phyloP scores from a whole-genome alignment of 2,113 vertebrate genomes.

The Scatophagus argus region DNA sequence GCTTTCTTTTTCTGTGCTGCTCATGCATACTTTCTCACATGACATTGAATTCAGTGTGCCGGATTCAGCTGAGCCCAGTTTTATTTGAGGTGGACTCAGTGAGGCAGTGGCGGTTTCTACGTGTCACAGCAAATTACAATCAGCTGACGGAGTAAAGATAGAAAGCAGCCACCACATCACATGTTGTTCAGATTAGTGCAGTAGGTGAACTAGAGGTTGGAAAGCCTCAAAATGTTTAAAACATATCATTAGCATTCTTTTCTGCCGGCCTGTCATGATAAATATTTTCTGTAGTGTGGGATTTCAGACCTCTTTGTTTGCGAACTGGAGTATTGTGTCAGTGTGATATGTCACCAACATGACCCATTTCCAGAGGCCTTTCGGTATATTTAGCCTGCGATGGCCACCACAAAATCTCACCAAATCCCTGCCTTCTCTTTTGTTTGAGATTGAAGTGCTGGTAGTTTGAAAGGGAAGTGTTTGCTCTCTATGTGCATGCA shows the following conservation, averaged over 20 bases:
- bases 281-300: slow-evolving; percentile 4
- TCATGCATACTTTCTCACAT: slow-evolving; percentile 1
- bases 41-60: slow-evolving; percentile 17
- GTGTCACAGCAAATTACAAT: slow-evolving; percentile 54
- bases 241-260: not conserved
- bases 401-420: slow-evolving; percentile 31
- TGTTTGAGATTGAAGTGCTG: slow-evolving; percentile 9
- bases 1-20: not conserved
- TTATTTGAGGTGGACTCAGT: slow-evolving; percentile 9
- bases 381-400: slow-evolving; percentile 52
- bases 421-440: slow-evolving; percentile 34
- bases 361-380: slow-evolving; percentile 70
- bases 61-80: slow-evolving; percentile 13
- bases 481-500: slow-evolving; percentile 8
- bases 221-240: not conserved
- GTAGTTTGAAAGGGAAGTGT: slow-evolving; percentile 22
- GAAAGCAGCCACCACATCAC: slow-evolving; percentile 14
- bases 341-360: slow-evolving; percentile 45
- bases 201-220: not conserved
- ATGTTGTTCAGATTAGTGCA: not conserved
- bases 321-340: slow-evolving; percentile 22
- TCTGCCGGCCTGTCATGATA: not conserved
- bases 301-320: slow-evolving; percentile 34
- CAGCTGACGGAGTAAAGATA: slow-evolving; percentile 22
- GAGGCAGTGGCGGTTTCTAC: slow-evolving; percentile 31